These are phyloP conservation scores for Coelinius sp. DNA, from an alignment of 2,888 invertebrate species.

Conservation along the genomic window DNA sequence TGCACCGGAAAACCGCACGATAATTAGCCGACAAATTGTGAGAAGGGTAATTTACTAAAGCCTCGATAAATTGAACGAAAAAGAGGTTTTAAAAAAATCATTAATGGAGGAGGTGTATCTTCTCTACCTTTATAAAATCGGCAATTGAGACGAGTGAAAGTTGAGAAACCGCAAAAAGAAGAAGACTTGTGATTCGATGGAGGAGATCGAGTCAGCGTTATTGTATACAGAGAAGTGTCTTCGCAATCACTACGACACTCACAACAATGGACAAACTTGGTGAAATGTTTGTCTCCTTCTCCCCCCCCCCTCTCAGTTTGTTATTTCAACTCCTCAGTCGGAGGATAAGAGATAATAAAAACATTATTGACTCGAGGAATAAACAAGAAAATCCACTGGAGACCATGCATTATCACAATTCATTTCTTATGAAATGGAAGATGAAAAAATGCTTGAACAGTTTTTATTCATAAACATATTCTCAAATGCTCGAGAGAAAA, in stretches of 20 bases:
- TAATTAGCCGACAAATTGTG: slow-evolving; percentile 26
- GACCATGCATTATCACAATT: not conserved
- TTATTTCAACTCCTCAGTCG: not conserved
- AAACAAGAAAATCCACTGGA: not conserved
- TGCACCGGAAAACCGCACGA: not conserved
- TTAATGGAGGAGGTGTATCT: not conserved
- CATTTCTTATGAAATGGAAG: no score
- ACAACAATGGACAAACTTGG: slow-evolving; percentile 18
- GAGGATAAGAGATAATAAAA: not conserved
- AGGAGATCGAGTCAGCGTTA: not conserved
- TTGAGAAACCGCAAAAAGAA: not conserved
- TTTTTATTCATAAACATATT: not conserved
- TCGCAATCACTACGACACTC: slow-evolving; percentile 26
- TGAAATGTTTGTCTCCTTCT: not conserved
- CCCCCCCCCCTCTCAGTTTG: not conserved
- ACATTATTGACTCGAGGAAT: not conserved
- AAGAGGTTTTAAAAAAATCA: not conserved
- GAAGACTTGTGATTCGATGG: not conserved
- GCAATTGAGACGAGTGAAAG: not conserved
- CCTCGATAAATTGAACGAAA: not conserved
- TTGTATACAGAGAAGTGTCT: slow-evolving; percentile 20
- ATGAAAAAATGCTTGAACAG: no score
- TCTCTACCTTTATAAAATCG: not conserved
- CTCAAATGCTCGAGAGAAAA: not conserved
- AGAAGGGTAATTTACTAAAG: not conserved